A percentile compares a stretch with the other conserved stretches of the same genome.
Evolutionary conservation across 2,797 vertebrate genomes (phyloP).

Genomic region (Setipinna tenuifilis): DNA sequence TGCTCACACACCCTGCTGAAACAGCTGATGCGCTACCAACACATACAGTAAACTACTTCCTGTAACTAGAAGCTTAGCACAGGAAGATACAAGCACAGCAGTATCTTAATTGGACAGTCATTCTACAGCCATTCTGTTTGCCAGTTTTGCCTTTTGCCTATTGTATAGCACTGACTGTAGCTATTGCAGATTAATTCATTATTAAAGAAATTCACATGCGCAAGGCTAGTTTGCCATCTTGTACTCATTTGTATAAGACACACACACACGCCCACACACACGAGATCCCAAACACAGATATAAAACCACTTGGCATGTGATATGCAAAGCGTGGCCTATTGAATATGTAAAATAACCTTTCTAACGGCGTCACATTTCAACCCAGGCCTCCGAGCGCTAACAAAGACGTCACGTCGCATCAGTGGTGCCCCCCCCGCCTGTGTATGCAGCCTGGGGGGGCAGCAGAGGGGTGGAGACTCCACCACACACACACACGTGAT

Average conservation of each 20-base stretch:
- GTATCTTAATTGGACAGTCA: neutral
- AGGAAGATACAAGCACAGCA: neutral
- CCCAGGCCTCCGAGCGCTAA: neutral
- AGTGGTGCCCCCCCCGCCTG: neutral
- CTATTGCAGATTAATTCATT: too few relatives aligned
- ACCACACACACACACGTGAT: neutral
- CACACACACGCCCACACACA: neutral
- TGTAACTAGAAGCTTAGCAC: neutral
- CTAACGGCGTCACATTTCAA: neutral
- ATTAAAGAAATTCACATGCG: too few relatives aligned
- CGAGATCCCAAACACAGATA: neutral
- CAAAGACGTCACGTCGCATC: neutral
- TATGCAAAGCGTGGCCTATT: neutral
- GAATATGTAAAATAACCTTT: slow-evolving; percentile 20
- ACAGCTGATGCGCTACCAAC: neutral
- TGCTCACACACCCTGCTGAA: neutral
- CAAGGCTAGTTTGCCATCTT: too few relatives aligned
- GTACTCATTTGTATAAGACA: too few relatives aligned
- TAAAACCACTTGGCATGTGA: neutral
- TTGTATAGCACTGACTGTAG: too few relatives aligned
- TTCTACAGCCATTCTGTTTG: too few relatives aligned
- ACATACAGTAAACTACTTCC: neutral
- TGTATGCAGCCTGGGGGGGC: too few relatives aligned
- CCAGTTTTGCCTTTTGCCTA: too few relatives aligned
- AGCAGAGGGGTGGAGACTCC: neutral